These are phyloP conservation scores for Enteromius viviparus DNA, from an alignment of 2,797 vertebrate species.

Conservation along the genomic window DNA sequence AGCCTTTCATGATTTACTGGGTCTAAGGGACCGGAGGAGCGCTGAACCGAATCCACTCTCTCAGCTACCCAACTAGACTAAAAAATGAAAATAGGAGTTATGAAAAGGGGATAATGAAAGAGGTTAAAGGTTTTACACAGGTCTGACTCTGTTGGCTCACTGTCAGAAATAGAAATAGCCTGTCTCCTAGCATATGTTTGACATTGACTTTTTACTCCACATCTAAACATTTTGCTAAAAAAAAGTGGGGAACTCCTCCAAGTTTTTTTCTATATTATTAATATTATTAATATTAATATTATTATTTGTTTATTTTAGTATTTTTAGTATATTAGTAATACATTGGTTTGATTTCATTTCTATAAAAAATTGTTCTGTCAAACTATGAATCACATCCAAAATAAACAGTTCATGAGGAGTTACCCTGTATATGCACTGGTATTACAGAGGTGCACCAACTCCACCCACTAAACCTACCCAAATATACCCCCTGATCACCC, in stretches of 20 bases:
- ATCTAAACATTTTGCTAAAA: not conserved
- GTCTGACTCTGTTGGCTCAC: not conserved
- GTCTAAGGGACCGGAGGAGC: constrained; percentile 18
- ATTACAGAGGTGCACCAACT: no score
- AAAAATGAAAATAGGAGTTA: constrained; percentile 41
- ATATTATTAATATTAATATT: no score
- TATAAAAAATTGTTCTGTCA: no score
- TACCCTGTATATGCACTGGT: no score
- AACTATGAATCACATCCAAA: no score
- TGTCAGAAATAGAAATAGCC: not conserved
- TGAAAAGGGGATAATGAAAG: constrained; percentile 6
- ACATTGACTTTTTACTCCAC: not conserved
- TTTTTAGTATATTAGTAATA: no score
- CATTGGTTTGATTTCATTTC: not conserved
- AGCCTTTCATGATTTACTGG: constrained; percentile 45
- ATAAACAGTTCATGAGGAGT: no score
- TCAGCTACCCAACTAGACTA: constrained; percentile 17
- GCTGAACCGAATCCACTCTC: constrained; percentile 25
- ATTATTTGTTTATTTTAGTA: no score
- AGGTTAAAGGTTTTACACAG: not conserved
- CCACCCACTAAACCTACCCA: no score
- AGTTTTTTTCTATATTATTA: no score
- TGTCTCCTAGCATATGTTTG: not conserved
- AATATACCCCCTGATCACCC: no score
- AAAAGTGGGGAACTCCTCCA: not conserved